Evolutionary conservation across 2,797 vertebrate genomes (phyloP).

Genomic region (Gila robusta): DNA sequence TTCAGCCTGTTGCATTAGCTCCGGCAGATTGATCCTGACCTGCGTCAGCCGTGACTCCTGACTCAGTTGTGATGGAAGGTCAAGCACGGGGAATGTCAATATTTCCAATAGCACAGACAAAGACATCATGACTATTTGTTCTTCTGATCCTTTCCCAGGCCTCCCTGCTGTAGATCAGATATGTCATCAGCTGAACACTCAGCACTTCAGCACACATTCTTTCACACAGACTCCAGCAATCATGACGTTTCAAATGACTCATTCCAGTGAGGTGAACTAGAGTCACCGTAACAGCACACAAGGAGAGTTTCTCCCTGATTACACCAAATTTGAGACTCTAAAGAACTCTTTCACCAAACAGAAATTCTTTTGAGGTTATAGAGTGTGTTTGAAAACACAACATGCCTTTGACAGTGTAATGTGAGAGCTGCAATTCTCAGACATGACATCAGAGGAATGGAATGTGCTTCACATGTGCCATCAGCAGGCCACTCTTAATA

Average conservation of each 20-base stretch:
- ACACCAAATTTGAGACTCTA: not conserved
- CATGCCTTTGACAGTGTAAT: constrained; percentile 15
- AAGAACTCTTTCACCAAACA: not conserved
- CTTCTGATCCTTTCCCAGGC: constrained; percentile 27
- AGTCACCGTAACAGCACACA: not conserved
- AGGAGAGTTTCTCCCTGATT: not conserved
- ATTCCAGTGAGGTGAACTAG: constrained; percentile 9
- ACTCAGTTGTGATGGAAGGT: constrained; percentile 39
- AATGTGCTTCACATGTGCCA: constrained; percentile 18
- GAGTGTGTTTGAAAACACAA: constrained; percentile 1
- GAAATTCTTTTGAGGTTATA: constrained; percentile 25
- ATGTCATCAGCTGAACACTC: constrained; percentile 10
- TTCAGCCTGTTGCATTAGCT: not conserved
- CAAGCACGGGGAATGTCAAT: constrained; percentile 19
- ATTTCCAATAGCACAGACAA: constrained; percentile 23
- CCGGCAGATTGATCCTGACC: constrained; percentile 1
- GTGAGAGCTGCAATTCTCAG: constrained; percentile 26
- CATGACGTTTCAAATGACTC: constrained; percentile 21
- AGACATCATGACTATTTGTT: constrained; percentile 45
- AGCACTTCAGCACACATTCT: constrained; percentile 16
- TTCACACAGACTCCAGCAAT: not conserved
- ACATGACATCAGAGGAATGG: constrained; percentile 48
- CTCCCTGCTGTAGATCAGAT: constrained; percentile 19
- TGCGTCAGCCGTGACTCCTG: constrained; percentile 1
- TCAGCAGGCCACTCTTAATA: not conserved